Conservation (phyloP, 2,888 invertebrate species). For the Polia nebulosa region DNA sequence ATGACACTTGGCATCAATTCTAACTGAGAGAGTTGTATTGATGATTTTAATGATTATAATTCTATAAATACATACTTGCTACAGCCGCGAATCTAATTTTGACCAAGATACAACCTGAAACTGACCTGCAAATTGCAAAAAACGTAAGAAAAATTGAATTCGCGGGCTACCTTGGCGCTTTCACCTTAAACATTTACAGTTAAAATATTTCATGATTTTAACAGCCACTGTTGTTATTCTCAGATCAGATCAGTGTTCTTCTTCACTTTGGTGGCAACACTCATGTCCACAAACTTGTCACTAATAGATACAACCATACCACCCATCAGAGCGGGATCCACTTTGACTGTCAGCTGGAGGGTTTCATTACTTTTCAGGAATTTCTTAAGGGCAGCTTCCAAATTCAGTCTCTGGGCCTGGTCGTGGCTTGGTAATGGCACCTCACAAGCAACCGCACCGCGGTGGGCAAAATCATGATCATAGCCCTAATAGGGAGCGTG, state of each 20-base stretch:
- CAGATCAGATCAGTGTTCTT: slow-evolving; percentile 96
- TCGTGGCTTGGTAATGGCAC: slow-evolving; percentile 98
- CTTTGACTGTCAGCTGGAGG: slow-evolving; percentile 95
- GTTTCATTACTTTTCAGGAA: slow-evolving; percentile 97
- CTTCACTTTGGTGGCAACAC: slow-evolving; percentile 97
- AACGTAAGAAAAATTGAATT: too few relatives aligned
- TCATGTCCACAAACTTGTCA: slow-evolving; percentile 99
- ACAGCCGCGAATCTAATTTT: too few relatives aligned
- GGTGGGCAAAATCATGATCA: slow-evolving; percentile 98
- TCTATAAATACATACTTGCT: too few relatives aligned
- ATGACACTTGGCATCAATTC: too few relatives aligned
- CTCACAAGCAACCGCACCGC: slow-evolving; percentile 98
- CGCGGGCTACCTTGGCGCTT: too few relatives aligned
- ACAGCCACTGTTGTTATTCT: slow-evolving; percentile 93
- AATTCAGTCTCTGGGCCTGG: slow-evolving; percentile 93
- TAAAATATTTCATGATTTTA: slow-evolving; percentile 85
- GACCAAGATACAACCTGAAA: too few relatives aligned
- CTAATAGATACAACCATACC: slow-evolving; percentile 98
- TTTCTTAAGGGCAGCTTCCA: slow-evolving; percentile 95
- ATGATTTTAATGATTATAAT: too few relatives aligned
- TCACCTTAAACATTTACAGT: slow-evolving; percentile 68
- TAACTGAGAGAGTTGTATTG: too few relatives aligned
- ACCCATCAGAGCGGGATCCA: slow-evolving; percentile 97
- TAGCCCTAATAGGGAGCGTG: slow-evolving; percentile 96
- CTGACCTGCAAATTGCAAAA: too few relatives aligned